Evolutionary conservation across 2,113 vertebrate species (phyloP).

Genomic region (Toxostoma redivivum): DNA sequence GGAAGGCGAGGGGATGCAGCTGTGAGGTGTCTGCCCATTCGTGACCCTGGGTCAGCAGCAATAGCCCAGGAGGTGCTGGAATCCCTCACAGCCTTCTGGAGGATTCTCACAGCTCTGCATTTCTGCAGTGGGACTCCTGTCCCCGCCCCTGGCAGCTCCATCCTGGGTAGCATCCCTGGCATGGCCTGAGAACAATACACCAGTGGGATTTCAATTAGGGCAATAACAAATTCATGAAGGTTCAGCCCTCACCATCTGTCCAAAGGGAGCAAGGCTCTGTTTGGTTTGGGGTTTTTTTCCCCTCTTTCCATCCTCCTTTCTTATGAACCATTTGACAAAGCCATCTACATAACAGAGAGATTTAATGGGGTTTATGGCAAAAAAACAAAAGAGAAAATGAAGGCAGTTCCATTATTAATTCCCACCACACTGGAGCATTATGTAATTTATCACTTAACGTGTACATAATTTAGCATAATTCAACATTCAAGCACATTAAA

Average conservation of each 20-base stretch:
- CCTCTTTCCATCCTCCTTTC: not conserved
- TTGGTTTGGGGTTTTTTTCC: not conserved
- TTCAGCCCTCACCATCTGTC: constrained; percentile 64
- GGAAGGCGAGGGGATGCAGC: not conserved
- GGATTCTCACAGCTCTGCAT: not conserved
- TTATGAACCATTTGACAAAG: constrained; percentile 28
- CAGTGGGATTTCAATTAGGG: constrained; percentile 59
- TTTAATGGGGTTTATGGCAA: not conserved
- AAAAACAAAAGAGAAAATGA: constrained; percentile 37
- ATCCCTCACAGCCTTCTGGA: constrained; percentile 23
- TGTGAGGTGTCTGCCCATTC: not conserved
- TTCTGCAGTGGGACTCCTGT: not conserved
- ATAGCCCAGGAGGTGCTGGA: constrained; percentile 25
- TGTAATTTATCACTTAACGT: constrained; percentile 46
- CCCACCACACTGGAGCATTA: not conserved
- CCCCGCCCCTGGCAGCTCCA: not conserved
- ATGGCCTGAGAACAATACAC: constrained; percentile 9
- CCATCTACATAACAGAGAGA: constrained; percentile 11
- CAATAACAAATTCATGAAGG: constrained; percentile 62
- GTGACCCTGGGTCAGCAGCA: constrained; percentile 30
- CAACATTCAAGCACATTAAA: constrained; percentile 1
- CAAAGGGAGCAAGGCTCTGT: not conserved
- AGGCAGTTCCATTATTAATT: constrained; percentile 35
- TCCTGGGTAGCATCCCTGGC: not conserved
- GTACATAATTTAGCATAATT: constrained; percentile 56